Percentiles rank a stretch among this genome's conserved stretches.
Evolutionary conservation across 2,888 invertebrate genomes (phyloP).

Genomic region (Amphipoea lucens): DNA sequence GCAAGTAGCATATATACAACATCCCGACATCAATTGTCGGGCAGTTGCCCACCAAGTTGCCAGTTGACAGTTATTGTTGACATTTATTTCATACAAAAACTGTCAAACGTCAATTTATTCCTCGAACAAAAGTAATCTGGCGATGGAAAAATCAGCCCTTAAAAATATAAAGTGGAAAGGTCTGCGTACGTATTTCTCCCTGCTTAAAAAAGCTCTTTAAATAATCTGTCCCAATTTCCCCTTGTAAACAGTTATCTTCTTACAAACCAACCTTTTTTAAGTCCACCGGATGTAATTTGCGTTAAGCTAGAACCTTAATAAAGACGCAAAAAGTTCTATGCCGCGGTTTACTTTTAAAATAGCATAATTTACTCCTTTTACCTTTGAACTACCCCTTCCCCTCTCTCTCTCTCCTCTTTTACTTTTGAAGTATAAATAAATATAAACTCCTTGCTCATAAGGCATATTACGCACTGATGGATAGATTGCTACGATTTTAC

Average conservation of each 20-base stretch:
- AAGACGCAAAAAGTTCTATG: slow-evolving; percentile 20
- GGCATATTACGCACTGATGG: not conserved
- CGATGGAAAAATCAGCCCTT: too few species aligned
- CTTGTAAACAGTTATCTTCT: slow-evolving; percentile 15
- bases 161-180: not conserved
- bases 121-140: too few species aligned
- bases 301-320: slow-evolving; percentile 26
- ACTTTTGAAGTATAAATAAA: too few species aligned
- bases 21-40: too few species aligned
- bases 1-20: too few species aligned
- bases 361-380: slow-evolving; percentile 14
- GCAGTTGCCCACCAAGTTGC: not conserved
- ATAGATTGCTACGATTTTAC: not conserved
- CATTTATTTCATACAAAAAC: too few species aligned
- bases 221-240: slow-evolving; percentile 9
- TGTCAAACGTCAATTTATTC: too few species aligned
- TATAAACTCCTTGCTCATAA: not conserved
- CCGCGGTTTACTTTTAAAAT: slow-evolving; percentile 19
- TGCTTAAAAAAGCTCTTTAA: not conserved
- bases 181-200: not conserved
- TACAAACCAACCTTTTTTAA: slow-evolving; percentile 20
- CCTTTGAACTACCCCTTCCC: not conserved
- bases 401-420: too few species aligned
- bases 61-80: too few species aligned
- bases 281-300: slow-evolving; percentile 31